Evolutionary conservation across 1,140 invertebrate species (phyloP), one percentile per base, ranked within the genome.

Genomic region (Pseudobourletiella spinata): DNA sequence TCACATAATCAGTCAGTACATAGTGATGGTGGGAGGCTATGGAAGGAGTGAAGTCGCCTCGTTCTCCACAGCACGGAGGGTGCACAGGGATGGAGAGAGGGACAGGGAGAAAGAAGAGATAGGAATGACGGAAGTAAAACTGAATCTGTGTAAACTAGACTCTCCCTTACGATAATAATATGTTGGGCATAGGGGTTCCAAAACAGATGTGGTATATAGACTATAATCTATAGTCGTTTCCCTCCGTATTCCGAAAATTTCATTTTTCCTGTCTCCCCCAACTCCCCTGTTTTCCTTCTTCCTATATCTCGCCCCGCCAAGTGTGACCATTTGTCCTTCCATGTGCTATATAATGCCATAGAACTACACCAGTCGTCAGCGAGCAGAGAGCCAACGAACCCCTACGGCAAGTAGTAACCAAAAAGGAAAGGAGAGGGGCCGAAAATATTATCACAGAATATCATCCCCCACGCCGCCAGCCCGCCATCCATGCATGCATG

Each of bases 301-400:
- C 50, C 42, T 15, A 14, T 28, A n/a, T 24, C 29, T 57, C 51
- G 58, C 50, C 59, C 54, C 61, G 29, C 61, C 61, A 63, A 63
- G 61, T 63, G 61, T 63, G 61, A 63, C 61, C 61, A 57, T 63
- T 63, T 63, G 61, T 63, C 61, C 61, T 63, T 61, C 60, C 60
- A 39, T 60, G 59, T 44, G n/a, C n/a, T 60, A 42, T 52, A 54
- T 60, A 60, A 56, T 61, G 51, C 54, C 59, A 61, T 61, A 26
- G 51, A 60, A 28, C 46, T 52, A 35, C 8, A n/a, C n/a, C n/a
- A n/a, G n/a, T 8, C 35, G 8, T 8, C 8, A 39, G n/a, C 35
- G 8, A 39, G 35, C 8, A 39, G 8, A 39, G 35, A 39, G 35
- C 44, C 26, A 22, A 28, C 48, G 30, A 51, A 46, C 48, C 48